phyloP scores from a whole-genome alignment of 2,797 vertebrate species.

The Odontamblyopus lacepedii region DNA sequence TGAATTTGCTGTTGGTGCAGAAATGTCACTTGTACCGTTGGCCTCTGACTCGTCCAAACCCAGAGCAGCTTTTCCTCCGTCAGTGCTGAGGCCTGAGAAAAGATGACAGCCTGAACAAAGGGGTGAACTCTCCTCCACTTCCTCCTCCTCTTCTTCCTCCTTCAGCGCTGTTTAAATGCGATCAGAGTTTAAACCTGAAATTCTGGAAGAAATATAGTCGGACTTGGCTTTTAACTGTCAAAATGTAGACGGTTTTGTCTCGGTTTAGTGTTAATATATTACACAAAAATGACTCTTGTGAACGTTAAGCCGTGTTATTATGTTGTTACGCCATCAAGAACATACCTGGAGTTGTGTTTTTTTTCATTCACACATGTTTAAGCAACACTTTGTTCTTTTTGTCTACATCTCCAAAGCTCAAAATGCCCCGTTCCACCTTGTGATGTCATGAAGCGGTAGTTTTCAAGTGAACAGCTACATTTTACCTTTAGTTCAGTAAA shows the following conservation, averaged over 20 bases:
- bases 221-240: not conserved
- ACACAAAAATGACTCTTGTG: no score
- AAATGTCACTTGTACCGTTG: not conserved
- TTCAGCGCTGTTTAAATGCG: slow-evolving; percentile 1
- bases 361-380: no score
- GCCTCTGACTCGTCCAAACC: slow-evolving; percentile 3
- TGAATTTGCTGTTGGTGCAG: not conserved
- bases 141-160: not conserved
- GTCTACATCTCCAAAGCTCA: no score
- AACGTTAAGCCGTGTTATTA: no score
- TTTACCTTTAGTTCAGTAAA: no score
- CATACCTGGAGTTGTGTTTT: no score
- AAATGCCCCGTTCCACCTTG: no score
- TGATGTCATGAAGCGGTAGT: no score
- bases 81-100: not conserved
- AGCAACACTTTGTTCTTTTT: no score
- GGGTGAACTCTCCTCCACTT: not conserved
- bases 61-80: not conserved
- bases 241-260: not conserved
- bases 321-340: no score
- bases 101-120: slow-evolving; percentile 8
- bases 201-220: not conserved
- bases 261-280: not conserved
- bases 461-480: no score
- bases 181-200: not conserved